phyloP scores from a whole-genome alignment of 1,140 invertebrate genomes.

The Hylyphantes graminicola region DNA sequence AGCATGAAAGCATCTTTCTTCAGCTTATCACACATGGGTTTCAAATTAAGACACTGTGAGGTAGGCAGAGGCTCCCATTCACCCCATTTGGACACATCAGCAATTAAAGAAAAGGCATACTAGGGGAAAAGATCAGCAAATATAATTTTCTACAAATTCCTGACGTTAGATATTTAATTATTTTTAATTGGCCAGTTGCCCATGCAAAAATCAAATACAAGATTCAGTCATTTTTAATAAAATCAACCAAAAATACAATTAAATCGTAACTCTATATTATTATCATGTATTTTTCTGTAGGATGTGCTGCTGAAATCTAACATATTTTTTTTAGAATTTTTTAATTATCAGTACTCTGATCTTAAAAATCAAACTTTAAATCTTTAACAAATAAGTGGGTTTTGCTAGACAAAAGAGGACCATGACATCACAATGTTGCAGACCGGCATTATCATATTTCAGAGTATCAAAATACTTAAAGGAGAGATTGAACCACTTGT shows the following conservation, averaged over 20 bases:
- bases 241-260: background rate
- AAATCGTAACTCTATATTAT: background rate
- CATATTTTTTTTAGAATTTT: too few species aligned
- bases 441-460: too few species aligned
- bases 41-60: background rate
- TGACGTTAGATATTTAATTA: background rate
- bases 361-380: background rate
- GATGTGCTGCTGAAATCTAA: background rate
- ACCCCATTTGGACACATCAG: constrained; percentile 34
- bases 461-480: too few species aligned
- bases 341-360: background rate
- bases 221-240: background rate
- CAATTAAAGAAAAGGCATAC: constrained; percentile 45
- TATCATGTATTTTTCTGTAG: background rate
- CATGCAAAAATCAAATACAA: background rate
- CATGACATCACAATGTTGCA: too few species aligned
- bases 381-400: background rate
- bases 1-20: constrained; percentile 30
- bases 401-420: too few species aligned
- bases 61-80: constrained; percentile 19
- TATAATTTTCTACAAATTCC: background rate
- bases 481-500: too few species aligned
- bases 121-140: background rate
- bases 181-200: background rate
- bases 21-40: background rate